Base-by-base conservation (phyloP, 2,888 invertebrate genomes). In the Tigriopus californicus region DNA sequence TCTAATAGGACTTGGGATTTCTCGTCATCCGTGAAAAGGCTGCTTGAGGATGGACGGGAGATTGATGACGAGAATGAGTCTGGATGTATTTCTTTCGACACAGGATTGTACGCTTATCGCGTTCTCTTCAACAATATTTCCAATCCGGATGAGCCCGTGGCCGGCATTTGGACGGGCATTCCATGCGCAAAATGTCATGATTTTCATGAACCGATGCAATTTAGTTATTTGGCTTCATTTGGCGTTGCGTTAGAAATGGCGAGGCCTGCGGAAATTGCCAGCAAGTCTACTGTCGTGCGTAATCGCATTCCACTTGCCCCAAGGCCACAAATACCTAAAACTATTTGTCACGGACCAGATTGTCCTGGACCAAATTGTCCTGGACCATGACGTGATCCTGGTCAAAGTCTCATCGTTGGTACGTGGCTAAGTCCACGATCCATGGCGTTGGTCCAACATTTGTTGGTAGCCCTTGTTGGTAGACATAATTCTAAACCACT, bases 271-370 rank as follows among this genome's bases (percentile, higher is more conserved):
- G 48, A 58, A 58, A 58, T 24, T 46, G 44, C 12, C 8, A 13
- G 18, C 58, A 58, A 24, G 58, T 49, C 13, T 58, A 12, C 48
- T 22, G 48, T 58, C 58, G 40, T 58, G 58, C n/a, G 24, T 46
- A 1, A 58, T 22, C 11, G 58, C 25, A 48, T 46, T 58, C 58
- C 58, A 58, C 40, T 58, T 58, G 10, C 58, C 58, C 58, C 58
- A 58, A 18, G 58, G 58, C 58, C 58, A 58, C 8, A 58, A n/a
- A n/a, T n/a, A n/a, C n/a, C n/a, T n/a, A n/a, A n/a, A n/a, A n/a
- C n/a, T n/a, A n/a, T n/a, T n/a, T n/a, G n/a, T n/a, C n/a, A n/a
- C n/a, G n/a, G n/a, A n/a, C 4, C 8, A 5, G 33, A 8, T 33
- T 33, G 8, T 8, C 8, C 8, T 8, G 3, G 33, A 8, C 49